Evolutionary conservation across 2,797 vertebrate genomes (phyloP), one percentile per base, ranked within the genome.

Genomic region (Clarias fuscus): DNA sequence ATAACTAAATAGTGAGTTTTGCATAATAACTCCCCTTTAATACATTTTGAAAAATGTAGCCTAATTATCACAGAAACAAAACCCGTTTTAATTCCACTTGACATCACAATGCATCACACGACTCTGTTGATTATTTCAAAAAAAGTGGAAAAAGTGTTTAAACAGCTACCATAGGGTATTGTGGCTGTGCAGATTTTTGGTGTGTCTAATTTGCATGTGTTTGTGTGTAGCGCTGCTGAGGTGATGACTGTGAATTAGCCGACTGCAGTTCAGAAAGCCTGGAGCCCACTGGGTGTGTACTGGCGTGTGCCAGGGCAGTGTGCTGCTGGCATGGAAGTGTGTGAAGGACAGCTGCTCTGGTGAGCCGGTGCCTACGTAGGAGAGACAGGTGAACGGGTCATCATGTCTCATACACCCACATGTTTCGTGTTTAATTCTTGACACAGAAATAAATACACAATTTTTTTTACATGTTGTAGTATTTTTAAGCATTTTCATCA

Each of bases 281-380:
- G 4, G 58, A 37, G 81, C 72, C 71, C 56, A 84, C 84, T 86
- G 77, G 86, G 56, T 65, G 70, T 65, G 78, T 75, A 59, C 27
- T 37, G 27, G 65, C 40, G 77, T 62, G 70, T 11, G 59, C 72
- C 67, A 88, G 75, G 79, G 68, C 72, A 71, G 43, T 27, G 27
- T 67, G 85, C 93, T 92, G 92, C 92, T 93, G 91, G 90, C 83
- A 67, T 73, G 91, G 91, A 92, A 88, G 85, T 90, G 91, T 64
- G 70, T 93, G 91, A 94, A 85, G 92, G 94, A 93, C 90, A 89
- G 92, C 91, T 91, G 91, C 93, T 92, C 67, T 71, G 90, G 37
- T 40, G 94, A 92, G 91, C 88, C 70, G 93, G 91, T 84, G 85
- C 58, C 6, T 30, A 67, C 58, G 61, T 33, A 53, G 64, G 62